phyloP scores from a whole-genome alignment of 2,113 vertebrate genomes.

The Otolemur garnettii region DNA sequence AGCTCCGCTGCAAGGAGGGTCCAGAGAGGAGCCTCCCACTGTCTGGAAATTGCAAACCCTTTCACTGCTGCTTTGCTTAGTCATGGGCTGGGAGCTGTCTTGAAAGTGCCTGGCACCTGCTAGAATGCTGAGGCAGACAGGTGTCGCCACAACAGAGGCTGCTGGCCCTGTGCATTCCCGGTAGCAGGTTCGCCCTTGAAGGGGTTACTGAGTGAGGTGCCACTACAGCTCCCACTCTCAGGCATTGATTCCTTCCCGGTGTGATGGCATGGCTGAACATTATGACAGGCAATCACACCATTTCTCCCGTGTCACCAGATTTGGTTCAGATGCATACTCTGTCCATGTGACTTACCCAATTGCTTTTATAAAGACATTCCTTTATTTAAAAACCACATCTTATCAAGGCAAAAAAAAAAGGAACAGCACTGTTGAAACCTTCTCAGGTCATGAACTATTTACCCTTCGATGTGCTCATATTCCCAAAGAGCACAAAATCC shows the following conservation, averaged over 20 bases:
- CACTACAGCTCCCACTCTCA: too few relatives aligned
- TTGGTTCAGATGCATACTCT: not conserved
- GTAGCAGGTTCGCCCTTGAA: not conserved
- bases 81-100: too few relatives aligned
- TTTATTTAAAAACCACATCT: not conserved
- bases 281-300: not conserved
- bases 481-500: not conserved
- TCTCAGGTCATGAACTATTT: not conserved
- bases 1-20: not conserved
- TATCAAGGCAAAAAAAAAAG: not conserved
- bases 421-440: not conserved
- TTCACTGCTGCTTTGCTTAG: not conserved
- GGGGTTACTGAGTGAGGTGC: rapidly evolving
- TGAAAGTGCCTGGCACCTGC: not conserved
- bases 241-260: not conserved
- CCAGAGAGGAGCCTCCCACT: too few relatives aligned
- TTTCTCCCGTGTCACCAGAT: not conserved
- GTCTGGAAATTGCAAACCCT: not conserved
- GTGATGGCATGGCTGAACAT: not conserved
- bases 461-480: not conserved
- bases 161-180: not conserved
- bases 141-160: not conserved
- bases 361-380: not conserved
- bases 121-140: not conserved
- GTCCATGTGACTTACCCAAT: not conserved